Evolutionary conservation across 2,797 vertebrate species (phyloP).

Genomic region (Pipistrellus pygmaeus): DNA sequence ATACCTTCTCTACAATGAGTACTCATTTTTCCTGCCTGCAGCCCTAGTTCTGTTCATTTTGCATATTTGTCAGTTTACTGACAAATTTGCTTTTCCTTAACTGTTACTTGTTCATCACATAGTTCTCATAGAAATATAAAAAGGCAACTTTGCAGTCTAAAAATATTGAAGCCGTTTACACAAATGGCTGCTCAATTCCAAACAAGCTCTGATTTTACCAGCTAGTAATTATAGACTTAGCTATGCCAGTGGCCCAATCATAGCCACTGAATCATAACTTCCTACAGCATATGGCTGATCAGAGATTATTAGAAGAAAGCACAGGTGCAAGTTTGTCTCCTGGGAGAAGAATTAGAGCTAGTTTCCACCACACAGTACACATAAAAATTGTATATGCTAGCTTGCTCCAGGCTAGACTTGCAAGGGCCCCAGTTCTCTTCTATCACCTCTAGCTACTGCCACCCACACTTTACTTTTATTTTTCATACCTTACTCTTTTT

Average conservation of each 20-base stretch:
- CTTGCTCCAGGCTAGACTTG: background rate
- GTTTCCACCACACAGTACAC: constrained; percentile 43
- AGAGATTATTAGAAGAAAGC: constrained; percentile 72
- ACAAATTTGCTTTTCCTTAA: constrained; percentile 61
- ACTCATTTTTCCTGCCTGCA: background rate
- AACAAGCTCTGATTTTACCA: constrained; percentile 70
- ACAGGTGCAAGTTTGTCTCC: constrained; percentile 62
- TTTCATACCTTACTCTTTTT: background rate
- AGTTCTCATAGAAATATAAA: constrained; percentile 57
- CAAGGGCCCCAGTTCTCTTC: constrained; percentile 19
- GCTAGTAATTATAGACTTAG: constrained; percentile 77
- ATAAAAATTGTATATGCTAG: constrained; percentile 52
- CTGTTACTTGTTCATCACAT: constrained; percentile 57
- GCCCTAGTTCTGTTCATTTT: constrained; percentile 60
- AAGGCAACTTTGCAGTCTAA: constrained; percentile 64
- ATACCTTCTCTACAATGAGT: background rate
- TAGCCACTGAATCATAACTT: constrained; percentile 64
- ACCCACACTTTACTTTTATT: background rate
- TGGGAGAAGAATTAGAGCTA: constrained; percentile 62
- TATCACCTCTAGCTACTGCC: background rate
- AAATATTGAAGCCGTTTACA: constrained; percentile 68
- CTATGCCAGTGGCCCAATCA: constrained; percentile 57
- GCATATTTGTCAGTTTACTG: constrained; percentile 28
- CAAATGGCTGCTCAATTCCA: constrained; percentile 67
- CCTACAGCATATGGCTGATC: constrained; percentile 59